Conservation (phyloP, 2,113 vertebrate species). For the Sinosuthora webbiana region DNA sequence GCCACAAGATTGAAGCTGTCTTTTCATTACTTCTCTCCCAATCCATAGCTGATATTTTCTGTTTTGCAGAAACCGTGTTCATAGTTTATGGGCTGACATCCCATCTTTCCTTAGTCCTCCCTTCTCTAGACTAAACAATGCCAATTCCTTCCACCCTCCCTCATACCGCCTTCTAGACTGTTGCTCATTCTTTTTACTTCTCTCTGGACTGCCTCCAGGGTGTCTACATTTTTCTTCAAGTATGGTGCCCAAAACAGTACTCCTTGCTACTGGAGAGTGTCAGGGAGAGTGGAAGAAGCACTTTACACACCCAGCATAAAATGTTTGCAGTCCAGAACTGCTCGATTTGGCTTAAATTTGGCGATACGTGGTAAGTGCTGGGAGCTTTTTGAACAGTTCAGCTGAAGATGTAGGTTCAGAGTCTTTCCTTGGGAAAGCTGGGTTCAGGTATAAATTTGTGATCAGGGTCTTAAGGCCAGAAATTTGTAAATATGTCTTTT, state of each 20-base stretch:
- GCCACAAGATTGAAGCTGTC: background rate
- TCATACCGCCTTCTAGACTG: background rate
- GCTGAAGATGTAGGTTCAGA: background rate
- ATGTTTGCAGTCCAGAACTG: background rate
- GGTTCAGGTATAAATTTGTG: background rate
- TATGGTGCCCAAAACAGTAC: background rate
- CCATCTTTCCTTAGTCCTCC: background rate
- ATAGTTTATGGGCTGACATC: background rate
- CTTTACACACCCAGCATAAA: background rate
- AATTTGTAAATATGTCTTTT: background rate
- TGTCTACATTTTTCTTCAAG: background rate
- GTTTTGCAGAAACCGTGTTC: background rate
- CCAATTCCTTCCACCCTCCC: conserved; percentile 1
- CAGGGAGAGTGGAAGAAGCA: background rate
- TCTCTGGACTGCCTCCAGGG: background rate
- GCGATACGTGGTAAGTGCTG: background rate
- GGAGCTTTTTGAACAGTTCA: background rate
- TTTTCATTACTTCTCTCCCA: background rate
- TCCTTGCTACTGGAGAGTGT: background rate
- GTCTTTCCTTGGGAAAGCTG: background rate
- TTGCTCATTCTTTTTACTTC: background rate
- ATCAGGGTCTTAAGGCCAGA: background rate
- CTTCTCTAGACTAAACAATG: conserved; percentile 51
- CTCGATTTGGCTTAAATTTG: background rate
- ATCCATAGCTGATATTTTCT: background rate